Evolutionary conservation across 2,113 vertebrate species (phyloP).

Genomic region (Albula goreensis): DNA sequence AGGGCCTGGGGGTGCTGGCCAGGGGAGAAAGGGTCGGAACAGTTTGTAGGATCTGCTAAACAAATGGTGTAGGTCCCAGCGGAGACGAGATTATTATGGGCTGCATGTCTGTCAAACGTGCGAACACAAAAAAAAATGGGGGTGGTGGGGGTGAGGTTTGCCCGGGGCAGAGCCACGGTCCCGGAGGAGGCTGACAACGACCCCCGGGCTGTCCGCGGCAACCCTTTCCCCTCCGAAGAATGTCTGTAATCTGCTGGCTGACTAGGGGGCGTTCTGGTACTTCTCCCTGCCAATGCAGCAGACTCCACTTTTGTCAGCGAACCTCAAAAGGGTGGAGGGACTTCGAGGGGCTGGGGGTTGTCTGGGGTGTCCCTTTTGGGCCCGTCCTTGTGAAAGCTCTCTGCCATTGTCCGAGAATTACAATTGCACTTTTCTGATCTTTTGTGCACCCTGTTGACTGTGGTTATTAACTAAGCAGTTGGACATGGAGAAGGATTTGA

Average conservation of each 20-base stretch:
- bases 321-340: conserved; percentile 1
- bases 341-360: conserved; percentile 70
- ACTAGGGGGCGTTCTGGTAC: conserved; percentile 66
- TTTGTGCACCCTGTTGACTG: conserved; percentile 75
- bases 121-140: conserved; percentile 59
- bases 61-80: conserved; percentile 89
- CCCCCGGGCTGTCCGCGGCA: conserved; percentile 53
- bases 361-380: conserved; percentile 63
- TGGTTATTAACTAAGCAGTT: conserved; percentile 79
- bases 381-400: conserved; percentile 71
- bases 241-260: conserved; percentile 81
- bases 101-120: conserved; percentile 89
- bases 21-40: conserved; percentile 79
- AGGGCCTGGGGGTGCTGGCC: conserved; percentile 55
- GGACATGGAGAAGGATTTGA: conserved; percentile 77
- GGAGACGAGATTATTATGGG: conserved; percentile 87
- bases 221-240: conserved; percentile 81
- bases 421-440: conserved; percentile 82
- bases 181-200: too few relatives aligned
- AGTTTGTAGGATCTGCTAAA: conserved; percentile 95
- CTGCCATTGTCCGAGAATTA: conserved; percentile 77
- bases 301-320: conserved; percentile 77
- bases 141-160: conserved; percentile 56
- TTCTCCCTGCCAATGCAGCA: conserved; percentile 68
- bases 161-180: conserved; percentile 47